Base-by-base conservation (phyloP, 1,140 invertebrate genomes). In the Forficula auricularia region DNA sequence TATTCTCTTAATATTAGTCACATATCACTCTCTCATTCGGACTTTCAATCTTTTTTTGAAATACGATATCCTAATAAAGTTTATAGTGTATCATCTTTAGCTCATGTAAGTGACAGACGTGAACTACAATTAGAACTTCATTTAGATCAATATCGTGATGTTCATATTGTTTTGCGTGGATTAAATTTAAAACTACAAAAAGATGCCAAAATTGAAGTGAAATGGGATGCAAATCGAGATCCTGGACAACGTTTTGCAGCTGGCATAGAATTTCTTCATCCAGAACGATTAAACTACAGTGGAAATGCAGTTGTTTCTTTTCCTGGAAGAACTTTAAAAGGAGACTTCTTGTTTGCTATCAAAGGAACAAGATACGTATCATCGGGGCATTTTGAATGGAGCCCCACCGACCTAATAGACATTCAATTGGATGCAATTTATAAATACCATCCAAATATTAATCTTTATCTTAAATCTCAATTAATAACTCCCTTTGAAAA, bases 191-290 rank as follows among this genome's bases (percentile, higher is more conserved):
- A 62, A 0, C 53, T 60, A 14, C 66, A 67, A 13, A 79, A 79
- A 51, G 71, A 74, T 40, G 59, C 74, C 3, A 75, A 71, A 1
- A 56, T 79, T 0, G 77, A 79, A 44, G 52, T 86, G 0, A 82
- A 82, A 50, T 86, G 81, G 81, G 80, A 86, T 52, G 78, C 78
- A 0, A 84, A 82, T 58, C 65, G 82, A 8, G 79, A 86, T 64
- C 79, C 80, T 0, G 70, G 71, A 32, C 68, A 80, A 50, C 77
- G 77, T 53, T 55, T 81, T 9, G 64, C 66, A 19, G 57, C 72
- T 0, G 65, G 64, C 35, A 55, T 76, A 0, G 64, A 70, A 48
- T 61, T 60, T 27, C 56, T 58, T 15, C 59, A 60, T 47, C 51
- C 60, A 13, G 67, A 65, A 1, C 46, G 60, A 8, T 70, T 70